These are phyloP conservation scores for Formica exsecta DNA, from an alignment of 1,140 invertebrate genomes.

Conservation along the genomic window DNA sequence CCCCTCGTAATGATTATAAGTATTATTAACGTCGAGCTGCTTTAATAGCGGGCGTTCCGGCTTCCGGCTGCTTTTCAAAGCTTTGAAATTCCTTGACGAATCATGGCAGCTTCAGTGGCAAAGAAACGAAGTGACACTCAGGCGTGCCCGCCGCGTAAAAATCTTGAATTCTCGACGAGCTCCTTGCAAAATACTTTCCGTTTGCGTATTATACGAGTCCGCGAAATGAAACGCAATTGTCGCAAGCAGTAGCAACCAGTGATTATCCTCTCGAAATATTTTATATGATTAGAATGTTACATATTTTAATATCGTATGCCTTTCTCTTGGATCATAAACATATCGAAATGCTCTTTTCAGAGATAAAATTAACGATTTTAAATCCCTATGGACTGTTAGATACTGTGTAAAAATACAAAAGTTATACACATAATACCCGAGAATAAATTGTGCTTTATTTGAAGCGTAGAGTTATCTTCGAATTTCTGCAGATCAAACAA, in stretches of 20 bases:
- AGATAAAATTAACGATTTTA: neutral
- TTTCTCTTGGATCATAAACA: neutral
- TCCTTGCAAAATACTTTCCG: conserved; percentile 14
- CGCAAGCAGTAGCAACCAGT: neutral
- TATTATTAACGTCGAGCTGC: conserved; percentile 48
- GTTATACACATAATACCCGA: neutral
- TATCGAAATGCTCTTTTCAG: neutral
- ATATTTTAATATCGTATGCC: conserved; percentile 4
- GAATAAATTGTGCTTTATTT: neutral
- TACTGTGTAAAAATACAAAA: neutral
- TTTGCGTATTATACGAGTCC: conserved; percentile 11
- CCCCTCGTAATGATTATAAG: conserved; percentile 50
- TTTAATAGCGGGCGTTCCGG: conserved; percentile 16
- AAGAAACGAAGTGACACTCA: conserved; percentile 38
- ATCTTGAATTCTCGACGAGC: neutral
- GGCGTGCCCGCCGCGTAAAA: neutral
- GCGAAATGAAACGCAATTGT: conserved; percentile 13
- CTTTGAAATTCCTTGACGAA: conserved; percentile 58
- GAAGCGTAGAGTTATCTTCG: conserved; percentile 27
- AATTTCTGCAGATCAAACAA: conserved; percentile 58
- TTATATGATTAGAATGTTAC: neutral
- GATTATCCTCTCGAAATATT: neutral
- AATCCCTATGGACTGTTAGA: neutral
- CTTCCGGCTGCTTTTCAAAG: conserved; percentile 4
- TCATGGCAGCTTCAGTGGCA: conserved; percentile 31